Conservation (phyloP, 2,113 vertebrate genomes). For the Chamaea fasciata region DNA sequence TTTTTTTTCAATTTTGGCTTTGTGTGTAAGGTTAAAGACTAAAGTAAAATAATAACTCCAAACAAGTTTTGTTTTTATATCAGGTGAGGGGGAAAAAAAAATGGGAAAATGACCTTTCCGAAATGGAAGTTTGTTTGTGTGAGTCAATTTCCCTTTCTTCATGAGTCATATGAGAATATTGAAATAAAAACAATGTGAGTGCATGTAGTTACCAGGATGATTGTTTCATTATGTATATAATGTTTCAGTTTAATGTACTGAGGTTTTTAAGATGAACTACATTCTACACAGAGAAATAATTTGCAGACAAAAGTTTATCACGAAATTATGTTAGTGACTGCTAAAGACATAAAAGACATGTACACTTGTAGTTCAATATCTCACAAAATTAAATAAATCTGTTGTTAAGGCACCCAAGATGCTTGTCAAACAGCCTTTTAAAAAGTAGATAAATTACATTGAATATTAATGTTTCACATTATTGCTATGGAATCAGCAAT, state of each 20-base stretch:
- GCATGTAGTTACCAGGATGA: neutral
- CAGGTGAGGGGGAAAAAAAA: neutral
- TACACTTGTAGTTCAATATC: neutral
- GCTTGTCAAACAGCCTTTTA: conserved; percentile 21
- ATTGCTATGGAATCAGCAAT: conserved; percentile 36
- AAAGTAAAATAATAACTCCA: neutral
- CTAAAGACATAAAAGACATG: neutral
- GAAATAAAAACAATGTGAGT: neutral
- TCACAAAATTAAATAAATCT: conserved; percentile 52
- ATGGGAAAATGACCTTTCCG: neutral
- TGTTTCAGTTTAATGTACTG: neutral
- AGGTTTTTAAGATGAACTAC: neutral
- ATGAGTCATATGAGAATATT: neutral
- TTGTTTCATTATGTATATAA: neutral
- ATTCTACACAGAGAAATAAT: neutral
- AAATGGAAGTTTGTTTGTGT: neutral
- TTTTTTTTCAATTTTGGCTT: neutral
- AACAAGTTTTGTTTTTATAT: neutral
- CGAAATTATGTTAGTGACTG: neutral
- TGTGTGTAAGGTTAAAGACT: neutral
- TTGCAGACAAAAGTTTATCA: neutral
- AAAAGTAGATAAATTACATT: conserved; percentile 43
- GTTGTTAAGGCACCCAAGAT: conserved; percentile 8
- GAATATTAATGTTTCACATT: conserved; percentile 21
- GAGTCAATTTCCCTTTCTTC: neutral